Base-by-base conservation (phyloP, 2,888 invertebrate species). In the Allygus modestus region DNA sequence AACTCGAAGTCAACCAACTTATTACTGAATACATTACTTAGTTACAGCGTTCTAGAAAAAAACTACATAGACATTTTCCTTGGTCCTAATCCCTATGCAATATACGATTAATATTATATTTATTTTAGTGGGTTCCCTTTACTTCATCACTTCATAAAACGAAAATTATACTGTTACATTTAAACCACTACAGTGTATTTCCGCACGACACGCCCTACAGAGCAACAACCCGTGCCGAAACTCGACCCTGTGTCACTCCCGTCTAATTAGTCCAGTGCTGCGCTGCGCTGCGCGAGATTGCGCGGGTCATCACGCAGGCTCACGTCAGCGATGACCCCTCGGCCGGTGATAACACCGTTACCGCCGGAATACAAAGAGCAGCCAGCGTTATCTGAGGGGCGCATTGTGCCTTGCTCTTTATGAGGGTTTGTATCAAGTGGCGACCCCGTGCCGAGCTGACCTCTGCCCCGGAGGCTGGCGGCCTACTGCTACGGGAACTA, bases 271-370 rank as follows among this genome's bases (percentile, higher is more conserved):
- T 11, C 28, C 28, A 5, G 71, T 5, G n/a, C 37, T 17, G 31
- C 37, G 65, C 28, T 28, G 28, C 28, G 28, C 28, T 20, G 58
- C 23, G 58, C 43, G 20, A 77, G 77, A 46, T 77, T 77, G 77
- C 77, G 77, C 77, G 37, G 77, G 77, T 77, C 75, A 71, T 71
- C 73, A n/a, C 41, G n/a, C 41, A 11, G 46, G 28, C 41, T 20
- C 77, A 77, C 77, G 77, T 54, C 58, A 33, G 79, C 28, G 79
- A 58, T 79, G 79, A 79, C 79, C 79, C 79, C 28, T 15, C 28
- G 79, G n/a, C 28, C 77, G 43, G 77, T 77, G 54, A 77, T n/a
- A n/a, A n/a, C n/a, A n/a, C n/a, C 75, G 75, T 77, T 51, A 51
- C 31, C 51, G 58, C 58, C n/a, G 23, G 58, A 65, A 65, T 31